Percentiles rank a stretch among this genome's conserved stretches.
Evolutionary conservation across 2,113 vertebrate species (phyloP).

Genomic region (Leptobrachium ailaonicum): DNA sequence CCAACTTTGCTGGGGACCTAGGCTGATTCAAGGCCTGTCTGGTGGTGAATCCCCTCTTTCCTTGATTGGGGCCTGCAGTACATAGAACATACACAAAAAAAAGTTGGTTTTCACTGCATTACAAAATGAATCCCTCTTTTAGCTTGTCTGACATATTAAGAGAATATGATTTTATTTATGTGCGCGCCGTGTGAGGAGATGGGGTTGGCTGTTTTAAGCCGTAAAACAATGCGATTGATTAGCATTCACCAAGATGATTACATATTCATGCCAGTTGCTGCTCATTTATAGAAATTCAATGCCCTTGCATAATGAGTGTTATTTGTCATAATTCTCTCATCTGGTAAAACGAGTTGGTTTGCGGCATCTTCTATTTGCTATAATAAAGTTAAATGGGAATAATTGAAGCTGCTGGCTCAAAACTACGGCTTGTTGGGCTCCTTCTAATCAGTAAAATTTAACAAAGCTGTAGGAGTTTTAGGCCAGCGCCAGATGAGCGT

Average conservation of each 20-base stretch:
- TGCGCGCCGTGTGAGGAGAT: no score
- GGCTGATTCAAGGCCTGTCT: no score
- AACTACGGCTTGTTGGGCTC: not conserved
- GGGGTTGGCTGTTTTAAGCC: not conserved
- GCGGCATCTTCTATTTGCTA: not conserved
- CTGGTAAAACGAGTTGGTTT: not conserved
- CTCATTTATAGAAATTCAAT: not conserved
- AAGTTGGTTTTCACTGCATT: no score
- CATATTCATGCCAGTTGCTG: not conserved
- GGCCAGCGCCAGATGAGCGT: no score
- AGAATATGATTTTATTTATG: no score
- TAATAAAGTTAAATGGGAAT: not conserved
- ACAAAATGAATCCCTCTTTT: no score
- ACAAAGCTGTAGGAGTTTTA: no score
- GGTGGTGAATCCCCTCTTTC: no score
- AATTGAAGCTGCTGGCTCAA: slow-evolving; percentile 4
- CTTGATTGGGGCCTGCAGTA: no score
- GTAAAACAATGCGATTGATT: slow-evolving; percentile 3
- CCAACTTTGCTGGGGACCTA: no score
- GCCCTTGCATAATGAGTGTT: not conserved
- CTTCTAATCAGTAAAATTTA: not conserved
- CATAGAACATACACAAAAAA: no score
- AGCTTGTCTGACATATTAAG: no score
- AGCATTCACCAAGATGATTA: not conserved
- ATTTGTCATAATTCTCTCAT: not conserved